Evolutionary conservation across 2,888 invertebrate genomes (phyloP).

Genomic region (Hirtodrosophila alboralis): DNA sequence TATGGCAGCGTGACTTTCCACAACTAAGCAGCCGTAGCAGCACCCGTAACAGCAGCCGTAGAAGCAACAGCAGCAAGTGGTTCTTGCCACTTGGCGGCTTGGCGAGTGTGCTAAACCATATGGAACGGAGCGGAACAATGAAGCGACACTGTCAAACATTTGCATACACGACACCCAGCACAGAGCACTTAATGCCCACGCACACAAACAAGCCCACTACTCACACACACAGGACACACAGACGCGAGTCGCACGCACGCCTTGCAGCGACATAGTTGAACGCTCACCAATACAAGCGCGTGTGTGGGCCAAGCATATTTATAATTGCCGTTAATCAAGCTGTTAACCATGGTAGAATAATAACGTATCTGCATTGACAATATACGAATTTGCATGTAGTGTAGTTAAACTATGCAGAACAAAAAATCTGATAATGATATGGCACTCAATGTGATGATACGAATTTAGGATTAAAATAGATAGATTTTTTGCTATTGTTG

Average conservation of each 20-base stretch:
- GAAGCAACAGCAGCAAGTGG: slow-evolving; percentile 62
- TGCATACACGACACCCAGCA: slow-evolving; percentile 66
- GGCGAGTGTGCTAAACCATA: slow-evolving; percentile 60
- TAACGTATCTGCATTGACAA: no score
- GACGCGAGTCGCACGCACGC: slow-evolving; percentile 5
- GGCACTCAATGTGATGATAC: no score
- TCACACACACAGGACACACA: slow-evolving; percentile 5
- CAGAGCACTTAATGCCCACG: slow-evolving; percentile 8
- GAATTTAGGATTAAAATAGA: no score
- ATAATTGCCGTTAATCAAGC: slow-evolving; percentile 52
- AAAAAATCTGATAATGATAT: no score
- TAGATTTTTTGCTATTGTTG: no score
- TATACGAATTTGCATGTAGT: no score
- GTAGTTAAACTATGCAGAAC: no score
- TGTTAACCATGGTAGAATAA: no score
- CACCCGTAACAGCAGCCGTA: slow-evolving; percentile 10
- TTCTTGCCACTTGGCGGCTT: slow-evolving; percentile 52
- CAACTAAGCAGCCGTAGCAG: slow-evolving; percentile 34
- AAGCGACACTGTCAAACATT: slow-evolving; percentile 78
- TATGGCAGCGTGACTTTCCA: slow-evolving; percentile 63
- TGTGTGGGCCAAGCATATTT: slow-evolving; percentile 1
- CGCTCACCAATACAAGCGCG: slow-evolving; percentile 5
- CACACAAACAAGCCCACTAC: slow-evolving; percentile 1
- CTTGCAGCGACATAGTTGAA: not conserved
- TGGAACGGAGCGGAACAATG: slow-evolving; percentile 76